A percentile compares a stretch with the other conserved stretches of the same genome.
Conservation (phyloP, 2,888 invertebrate species). For the Cataglyphis altisquamis region DNA sequence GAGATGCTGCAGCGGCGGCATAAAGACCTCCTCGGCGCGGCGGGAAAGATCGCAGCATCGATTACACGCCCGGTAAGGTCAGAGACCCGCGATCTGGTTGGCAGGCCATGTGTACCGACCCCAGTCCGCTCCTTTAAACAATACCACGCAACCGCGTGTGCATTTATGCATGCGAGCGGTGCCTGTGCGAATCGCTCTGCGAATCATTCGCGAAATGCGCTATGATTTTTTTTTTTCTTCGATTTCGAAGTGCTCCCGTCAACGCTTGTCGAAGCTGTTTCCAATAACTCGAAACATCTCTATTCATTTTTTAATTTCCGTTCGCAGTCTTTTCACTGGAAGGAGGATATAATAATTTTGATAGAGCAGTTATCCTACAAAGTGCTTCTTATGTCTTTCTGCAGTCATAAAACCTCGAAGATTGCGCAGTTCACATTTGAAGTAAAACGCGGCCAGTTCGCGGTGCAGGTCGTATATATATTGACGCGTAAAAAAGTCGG, state of each 20-base stretch:
- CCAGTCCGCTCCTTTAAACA: slow-evolving; percentile 70
- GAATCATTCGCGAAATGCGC: slow-evolving; percentile 52
- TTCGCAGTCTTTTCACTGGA: neutral
- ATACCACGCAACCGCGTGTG: slow-evolving; percentile 56
- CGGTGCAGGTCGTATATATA: neutral
- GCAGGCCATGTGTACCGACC: slow-evolving; percentile 82
- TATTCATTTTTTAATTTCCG: neutral
- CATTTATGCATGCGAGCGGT: slow-evolving; percentile 47
- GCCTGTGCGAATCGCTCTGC: slow-evolving; percentile 49
- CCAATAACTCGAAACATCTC: neutral
- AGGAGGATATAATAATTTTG: neutral
- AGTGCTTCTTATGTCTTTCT: neutral
- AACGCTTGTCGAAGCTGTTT: neutral
- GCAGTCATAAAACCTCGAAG: neutral
- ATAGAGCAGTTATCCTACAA: neutral
- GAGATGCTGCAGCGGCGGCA: slow-evolving; percentile 67
- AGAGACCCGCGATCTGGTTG: slow-evolving; percentile 84
- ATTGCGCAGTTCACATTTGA: neutral
- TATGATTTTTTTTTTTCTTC: slow-evolving; percentile 7
- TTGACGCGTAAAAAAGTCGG: slow-evolving; percentile 12
- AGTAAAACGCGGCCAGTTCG: slow-evolving; percentile 4
- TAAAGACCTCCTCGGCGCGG: slow-evolving; percentile 64
- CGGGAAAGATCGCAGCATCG: slow-evolving; percentile 79
- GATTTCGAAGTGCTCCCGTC: neutral
- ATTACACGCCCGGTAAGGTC: slow-evolving; percentile 82